Conservation (phyloP, 2,888 invertebrate species). For the Cataglyphis rosenhaueri region DNA sequence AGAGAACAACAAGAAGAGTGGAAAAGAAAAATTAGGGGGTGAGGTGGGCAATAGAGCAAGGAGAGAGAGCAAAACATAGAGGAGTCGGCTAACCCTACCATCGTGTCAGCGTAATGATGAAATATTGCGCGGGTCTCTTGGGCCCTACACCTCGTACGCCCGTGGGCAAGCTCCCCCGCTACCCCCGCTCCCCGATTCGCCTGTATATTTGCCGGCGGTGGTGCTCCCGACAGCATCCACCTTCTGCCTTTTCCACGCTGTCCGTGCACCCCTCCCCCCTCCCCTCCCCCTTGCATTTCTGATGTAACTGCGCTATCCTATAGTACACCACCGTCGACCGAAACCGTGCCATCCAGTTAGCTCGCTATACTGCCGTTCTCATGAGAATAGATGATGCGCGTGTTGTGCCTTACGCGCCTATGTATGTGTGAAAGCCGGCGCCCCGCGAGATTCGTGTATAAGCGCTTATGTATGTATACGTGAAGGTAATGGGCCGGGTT, state of each 20-base stretch:
- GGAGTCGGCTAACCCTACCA: constrained; percentile 81
- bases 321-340: constrained; percentile 75
- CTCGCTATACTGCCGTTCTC: constrained; percentile 68
- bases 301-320: constrained; percentile 80
- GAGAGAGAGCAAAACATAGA: constrained; percentile 58
- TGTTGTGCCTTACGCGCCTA: constrained; percentile 61
- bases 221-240: constrained; percentile 52
- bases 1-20: constrained; percentile 14
- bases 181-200: constrained; percentile 52
- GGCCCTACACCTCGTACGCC: constrained; percentile 71
- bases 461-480: constrained; percentile 33
- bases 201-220: constrained; percentile 75
- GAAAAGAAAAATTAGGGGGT: constrained; percentile 50
- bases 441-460: constrained; percentile 32
- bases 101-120: constrained; percentile 84
- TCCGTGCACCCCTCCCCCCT: constrained; percentile 49
- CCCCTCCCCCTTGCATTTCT: constrained; percentile 77
- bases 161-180: constrained; percentile 71
- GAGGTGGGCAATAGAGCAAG: constrained; percentile 57
- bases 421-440: constrained; percentile 35
- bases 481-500: constrained; percentile 45
- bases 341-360: constrained; percentile 76
- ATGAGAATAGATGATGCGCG: constrained; percentile 66
- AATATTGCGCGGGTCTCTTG: constrained; percentile 81
- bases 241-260: constrained; percentile 67